Evolutionary conservation across 2,888 invertebrate species (phyloP), one percentile per base, ranked within the genome.

Genomic region (Dexiosoma caninum): DNA sequence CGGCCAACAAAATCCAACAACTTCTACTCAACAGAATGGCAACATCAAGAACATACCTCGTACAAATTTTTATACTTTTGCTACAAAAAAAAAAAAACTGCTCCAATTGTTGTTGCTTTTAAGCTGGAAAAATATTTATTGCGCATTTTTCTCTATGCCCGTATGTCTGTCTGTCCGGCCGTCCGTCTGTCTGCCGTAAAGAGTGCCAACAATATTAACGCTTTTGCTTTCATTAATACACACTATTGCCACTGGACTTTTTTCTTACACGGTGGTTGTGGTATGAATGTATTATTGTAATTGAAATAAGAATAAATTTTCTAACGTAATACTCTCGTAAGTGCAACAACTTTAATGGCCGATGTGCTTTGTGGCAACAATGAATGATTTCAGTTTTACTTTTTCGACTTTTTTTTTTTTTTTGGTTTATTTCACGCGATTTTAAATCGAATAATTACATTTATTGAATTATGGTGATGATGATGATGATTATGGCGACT

Each of bases 281-380:
- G 12, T 49, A 46, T 6, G 27, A 27, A 27, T 37, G 55, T 64
- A 12, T 67, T 51, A 40, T 9, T 72, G 67, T 76, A 76, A 76
- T 80, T 72, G 76, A 76, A 67, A 72, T 57, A 72, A 80, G 80
- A 80, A 80, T 80, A 55, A 75, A 14, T 59, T 69, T 64, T 57
- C 55, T 55, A 76, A 80, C 67, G 76, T 76, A 80, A 80, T 64
- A 16, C 14, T 27, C n/a, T 40, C 21, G 21, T 66, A 57, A 75
- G 51, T 69, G 60, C 53, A 76, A 69, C 67, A 67, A 51, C 51
- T 37, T 40, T 42, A 60, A 59, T 40, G 46, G 14, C 21, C n/a
- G 35, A 12, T 55, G 66, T 55, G 46, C n/a, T 57, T 66, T 74
- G 74, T 9, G 37, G 69, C 69, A 69, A 76, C 62, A 69, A 30